A percentile compares a stretch with the other conserved stretches of the same genome.
Conservation (phyloP, 2,797 vertebrate species). For the Spinibarbus caldwelli region DNA sequence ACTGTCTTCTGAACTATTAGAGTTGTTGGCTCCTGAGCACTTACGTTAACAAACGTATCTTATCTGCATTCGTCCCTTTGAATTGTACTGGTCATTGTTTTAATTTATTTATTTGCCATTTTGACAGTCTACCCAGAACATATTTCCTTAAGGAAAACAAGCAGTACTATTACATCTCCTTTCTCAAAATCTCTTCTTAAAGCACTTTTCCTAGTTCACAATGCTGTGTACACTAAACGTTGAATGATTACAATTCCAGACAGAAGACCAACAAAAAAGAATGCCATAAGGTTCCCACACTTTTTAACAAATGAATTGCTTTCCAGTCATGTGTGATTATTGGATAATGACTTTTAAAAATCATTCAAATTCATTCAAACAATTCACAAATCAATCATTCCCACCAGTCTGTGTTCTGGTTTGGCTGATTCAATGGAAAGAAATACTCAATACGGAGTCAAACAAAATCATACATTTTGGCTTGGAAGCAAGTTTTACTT, state of each 20-base stretch:
- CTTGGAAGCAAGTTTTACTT: not conserved
- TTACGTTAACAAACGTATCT: too few species aligned
- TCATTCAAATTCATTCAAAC: not conserved
- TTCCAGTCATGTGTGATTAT: not conserved
- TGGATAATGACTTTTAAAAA: not conserved
- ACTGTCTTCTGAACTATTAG: too few species aligned
- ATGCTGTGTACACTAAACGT: not conserved
- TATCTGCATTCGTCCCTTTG: too few species aligned
- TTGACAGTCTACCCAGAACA: too few species aligned
- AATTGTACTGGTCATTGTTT: too few species aligned
- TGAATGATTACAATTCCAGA: not conserved
- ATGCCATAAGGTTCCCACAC: not conserved
- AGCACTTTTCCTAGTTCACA: not conserved
- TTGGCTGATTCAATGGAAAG: not conserved
- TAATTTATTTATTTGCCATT: too few species aligned
- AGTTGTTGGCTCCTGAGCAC: not conserved
- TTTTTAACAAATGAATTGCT: not conserved
- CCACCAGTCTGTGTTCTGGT: not conserved
- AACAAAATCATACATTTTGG: not conserved
- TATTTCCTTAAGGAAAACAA: too few species aligned
- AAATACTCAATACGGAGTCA: not conserved
- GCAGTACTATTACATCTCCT: too few species aligned
- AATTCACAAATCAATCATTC: not conserved
- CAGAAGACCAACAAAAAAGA: not conserved
- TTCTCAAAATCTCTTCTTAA: not conserved